A percentile compares a stretch with the other conserved stretches of the same genome.
Conservation (phyloP, 2,797 vertebrate genomes). For the Carapus acus region DNA sequence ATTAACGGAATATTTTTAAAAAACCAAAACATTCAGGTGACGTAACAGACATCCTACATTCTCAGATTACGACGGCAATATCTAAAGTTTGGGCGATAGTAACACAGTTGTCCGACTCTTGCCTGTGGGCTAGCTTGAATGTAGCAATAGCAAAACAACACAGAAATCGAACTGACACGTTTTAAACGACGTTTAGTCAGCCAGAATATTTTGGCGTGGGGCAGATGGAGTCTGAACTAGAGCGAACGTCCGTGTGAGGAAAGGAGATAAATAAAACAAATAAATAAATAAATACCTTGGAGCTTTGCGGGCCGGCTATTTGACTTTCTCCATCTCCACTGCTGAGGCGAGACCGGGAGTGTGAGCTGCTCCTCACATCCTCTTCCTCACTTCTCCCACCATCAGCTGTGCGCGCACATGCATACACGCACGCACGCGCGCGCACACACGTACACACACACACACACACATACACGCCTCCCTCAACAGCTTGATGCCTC, state of each 20-base stretch:
- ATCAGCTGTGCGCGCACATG: slow-evolving; percentile 22
- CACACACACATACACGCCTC: slow-evolving; percentile 16
- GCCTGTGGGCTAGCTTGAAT: not conserved
- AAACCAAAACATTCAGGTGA: too few relatives aligned
- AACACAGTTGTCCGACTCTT: not conserved
- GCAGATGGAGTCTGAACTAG: not conserved
- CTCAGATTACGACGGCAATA: not conserved
- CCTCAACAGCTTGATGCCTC: slow-evolving; percentile 20
- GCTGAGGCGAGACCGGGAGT: slow-evolving; percentile 19
- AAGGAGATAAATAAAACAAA: not conserved
- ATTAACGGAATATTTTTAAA: too few relatives aligned
- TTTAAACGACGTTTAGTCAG: not conserved
- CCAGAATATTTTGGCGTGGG: too few relatives aligned
- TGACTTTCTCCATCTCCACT: slow-evolving; percentile 48
- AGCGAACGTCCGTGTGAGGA: not conserved
- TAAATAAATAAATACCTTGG: slow-evolving; percentile 48
- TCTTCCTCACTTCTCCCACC: slow-evolving; percentile 35
- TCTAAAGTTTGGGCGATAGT: not conserved
- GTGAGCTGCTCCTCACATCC: slow-evolving; percentile 3
- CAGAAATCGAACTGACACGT: not conserved
- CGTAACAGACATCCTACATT: too few relatives aligned
- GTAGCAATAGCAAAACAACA: not conserved
- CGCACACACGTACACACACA: too few relatives aligned
- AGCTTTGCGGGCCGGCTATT: slow-evolving; percentile 18
- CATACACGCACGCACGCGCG: not conserved